Evolutionary conservation across 2,888 invertebrate species (phyloP).

Genomic region (Aphidius colemani): DNA sequence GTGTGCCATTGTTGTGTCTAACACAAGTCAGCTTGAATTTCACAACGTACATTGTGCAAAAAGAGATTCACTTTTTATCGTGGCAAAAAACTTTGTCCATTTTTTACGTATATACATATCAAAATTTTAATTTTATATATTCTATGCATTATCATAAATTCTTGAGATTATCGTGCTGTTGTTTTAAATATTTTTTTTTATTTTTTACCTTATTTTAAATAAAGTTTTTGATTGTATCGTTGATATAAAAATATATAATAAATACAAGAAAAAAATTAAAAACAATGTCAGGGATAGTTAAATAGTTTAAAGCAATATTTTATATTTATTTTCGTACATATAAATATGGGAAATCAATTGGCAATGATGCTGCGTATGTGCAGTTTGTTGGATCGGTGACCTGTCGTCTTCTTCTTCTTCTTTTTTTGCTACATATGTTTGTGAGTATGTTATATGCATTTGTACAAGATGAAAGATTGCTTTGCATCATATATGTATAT

Average conservation of each 20-base stretch:
- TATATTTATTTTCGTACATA: too few relatives aligned
- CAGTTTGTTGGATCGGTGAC: background rate
- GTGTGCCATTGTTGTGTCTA: constrained; percentile 10
- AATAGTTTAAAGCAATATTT: too few relatives aligned
- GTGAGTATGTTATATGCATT: constrained; percentile 18
- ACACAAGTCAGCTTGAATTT: too few relatives aligned
- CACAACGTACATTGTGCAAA: too few relatives aligned
- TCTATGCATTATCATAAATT: background rate
- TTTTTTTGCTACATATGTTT: constrained; percentile 5
- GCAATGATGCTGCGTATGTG: background rate
- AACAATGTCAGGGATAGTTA: too few relatives aligned
- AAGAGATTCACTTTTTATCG: background rate
- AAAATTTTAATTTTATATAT: background rate
- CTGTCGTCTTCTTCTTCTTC: background rate
- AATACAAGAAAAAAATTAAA: too few relatives aligned
- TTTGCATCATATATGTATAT: constrained; percentile 24
- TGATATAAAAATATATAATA: too few relatives aligned
- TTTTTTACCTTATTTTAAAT: too few relatives aligned
- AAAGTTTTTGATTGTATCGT: too few relatives aligned
- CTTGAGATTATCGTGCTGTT: too few relatives aligned
- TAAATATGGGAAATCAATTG: background rate
- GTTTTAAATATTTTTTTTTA: too few relatives aligned
- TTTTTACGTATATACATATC: background rate
- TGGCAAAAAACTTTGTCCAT: constrained; percentile 3
- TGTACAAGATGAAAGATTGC: constrained; percentile 31